phyloP scores from a whole-genome alignment of 2,888 invertebrate species.

The Suillia variegata region DNA sequence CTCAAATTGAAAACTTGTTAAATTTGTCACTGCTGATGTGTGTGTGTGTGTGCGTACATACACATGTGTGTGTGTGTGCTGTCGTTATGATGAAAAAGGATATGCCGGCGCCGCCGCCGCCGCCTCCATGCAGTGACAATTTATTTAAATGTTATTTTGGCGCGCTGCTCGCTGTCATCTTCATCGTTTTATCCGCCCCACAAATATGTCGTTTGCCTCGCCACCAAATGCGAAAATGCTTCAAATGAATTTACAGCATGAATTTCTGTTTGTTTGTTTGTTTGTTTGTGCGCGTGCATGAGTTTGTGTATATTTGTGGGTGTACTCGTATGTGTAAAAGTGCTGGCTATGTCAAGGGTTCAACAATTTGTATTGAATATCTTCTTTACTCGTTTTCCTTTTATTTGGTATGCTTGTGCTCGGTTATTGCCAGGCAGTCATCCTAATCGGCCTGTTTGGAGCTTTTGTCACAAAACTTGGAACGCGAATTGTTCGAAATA shows the following conservation, averaged over 20 bases:
- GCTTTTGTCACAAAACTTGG: not conserved
- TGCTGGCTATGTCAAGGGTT: not conserved
- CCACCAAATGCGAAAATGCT: not conserved
- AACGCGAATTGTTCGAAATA: not conserved
- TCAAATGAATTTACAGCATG: not conserved
- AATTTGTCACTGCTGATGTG: not conserved
- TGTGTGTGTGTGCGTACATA: not conserved
- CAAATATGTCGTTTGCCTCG: not conserved
- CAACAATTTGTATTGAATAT: not conserved
- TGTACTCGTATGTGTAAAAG: not conserved
- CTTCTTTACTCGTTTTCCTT: not conserved
- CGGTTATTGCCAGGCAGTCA: not conserved
- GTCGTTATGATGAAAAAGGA: not conserved
- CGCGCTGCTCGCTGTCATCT: not conserved
- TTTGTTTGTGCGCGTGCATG: not conserved
- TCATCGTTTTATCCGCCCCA: not conserved
- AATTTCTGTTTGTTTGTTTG: not conserved
- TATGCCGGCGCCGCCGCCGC: not conserved
- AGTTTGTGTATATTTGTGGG: not conserved
- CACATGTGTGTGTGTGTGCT: not conserved
- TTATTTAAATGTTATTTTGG: not conserved
- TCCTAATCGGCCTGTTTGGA: slow-evolving; percentile 1
- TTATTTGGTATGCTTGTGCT: not conserved
- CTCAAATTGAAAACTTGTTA: not conserved
- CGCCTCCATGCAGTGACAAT: not conserved